Conservation (phyloP, 2,888 invertebrate genomes). For the Lydus trimaculatus region DNA sequence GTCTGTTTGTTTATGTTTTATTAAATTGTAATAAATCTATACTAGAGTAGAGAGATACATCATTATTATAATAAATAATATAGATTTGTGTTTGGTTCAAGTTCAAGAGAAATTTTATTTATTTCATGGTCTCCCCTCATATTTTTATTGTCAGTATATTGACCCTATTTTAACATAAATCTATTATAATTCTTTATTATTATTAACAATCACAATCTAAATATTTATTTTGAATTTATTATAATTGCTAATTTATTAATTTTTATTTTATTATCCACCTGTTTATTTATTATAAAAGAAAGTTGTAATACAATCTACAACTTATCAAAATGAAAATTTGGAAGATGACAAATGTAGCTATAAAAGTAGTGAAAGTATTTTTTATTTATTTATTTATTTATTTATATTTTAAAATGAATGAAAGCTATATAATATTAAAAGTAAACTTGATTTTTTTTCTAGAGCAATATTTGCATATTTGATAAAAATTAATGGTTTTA, state of each 20-base stretch:
- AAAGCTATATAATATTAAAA: constrained; percentile 25
- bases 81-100: constrained; percentile 14
- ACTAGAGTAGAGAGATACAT: too few species aligned
- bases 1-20: background rate
- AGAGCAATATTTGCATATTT: constrained; percentile 28
- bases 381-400: background rate
- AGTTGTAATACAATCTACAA: background rate
- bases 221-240: background rate
- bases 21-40: constrained; percentile 3
- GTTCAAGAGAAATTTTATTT: constrained; percentile 17
- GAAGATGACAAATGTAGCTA: constrained; percentile 14
- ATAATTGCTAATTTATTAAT: background rate
- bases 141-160: constrained; percentile 3
- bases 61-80: constrained; percentile 4
- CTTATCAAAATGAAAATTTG: constrained; percentile 5
- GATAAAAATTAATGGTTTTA: constrained; percentile 20
- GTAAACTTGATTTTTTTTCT: constrained; percentile 25
- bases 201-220: background rate
- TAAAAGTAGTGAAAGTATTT: constrained; percentile 24
- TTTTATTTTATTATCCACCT: background rate
- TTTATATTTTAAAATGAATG: constrained; percentile 7
- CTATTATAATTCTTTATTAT: background rate
- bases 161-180: constrained; percentile 3
- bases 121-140: constrained; percentile 10
- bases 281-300: background rate